A percentile compares a stretch with the other conserved stretches of the same genome.
Conservation (phyloP, 2,888 invertebrate genomes). For the Acrobasis repandana region DNA sequence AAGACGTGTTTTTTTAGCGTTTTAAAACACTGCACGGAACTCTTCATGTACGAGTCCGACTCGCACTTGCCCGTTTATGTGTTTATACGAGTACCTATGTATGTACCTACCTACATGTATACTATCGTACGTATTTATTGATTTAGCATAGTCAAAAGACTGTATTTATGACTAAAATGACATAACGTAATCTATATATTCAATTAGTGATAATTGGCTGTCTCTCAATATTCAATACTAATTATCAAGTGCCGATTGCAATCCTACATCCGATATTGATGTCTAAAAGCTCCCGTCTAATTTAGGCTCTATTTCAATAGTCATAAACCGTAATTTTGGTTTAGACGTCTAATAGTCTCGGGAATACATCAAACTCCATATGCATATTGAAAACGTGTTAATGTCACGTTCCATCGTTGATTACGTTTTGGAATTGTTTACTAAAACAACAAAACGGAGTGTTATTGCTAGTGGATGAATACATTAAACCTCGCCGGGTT, state of each 20-base stretch:
- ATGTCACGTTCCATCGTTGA: slow-evolving; percentile 32
- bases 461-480: background rate
- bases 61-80: too few relatives aligned
- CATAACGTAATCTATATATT: slow-evolving; percentile 5
- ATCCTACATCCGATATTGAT: slow-evolving; percentile 36
- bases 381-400: slow-evolving; percentile 34
- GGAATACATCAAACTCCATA: slow-evolving; percentile 31
- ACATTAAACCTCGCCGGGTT: background rate
- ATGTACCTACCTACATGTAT: too few relatives aligned
- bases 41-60: too few relatives aligned
- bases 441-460: background rate
- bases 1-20: too few relatives aligned
- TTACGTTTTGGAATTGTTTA: slow-evolving; percentile 33
- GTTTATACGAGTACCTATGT: too few relatives aligned
- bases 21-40: too few relatives aligned
- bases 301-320: slow-evolving; percentile 35
- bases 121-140: too few relatives aligned
- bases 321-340: slow-evolving; percentile 31
- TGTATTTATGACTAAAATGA: background rate
- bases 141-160: background rate
- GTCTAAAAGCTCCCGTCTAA: slow-evolving; percentile 38
- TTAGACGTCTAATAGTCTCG: slow-evolving; percentile 24
- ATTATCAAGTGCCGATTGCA: slow-evolving; percentile 43
- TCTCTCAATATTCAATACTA: slow-evolving; percentile 41
- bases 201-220: slow-evolving; percentile 37